These are phyloP conservation scores for Oxyura jamaicensis DNA, from an alignment of 2,113 vertebrate species.

Conservation along the genomic window DNA sequence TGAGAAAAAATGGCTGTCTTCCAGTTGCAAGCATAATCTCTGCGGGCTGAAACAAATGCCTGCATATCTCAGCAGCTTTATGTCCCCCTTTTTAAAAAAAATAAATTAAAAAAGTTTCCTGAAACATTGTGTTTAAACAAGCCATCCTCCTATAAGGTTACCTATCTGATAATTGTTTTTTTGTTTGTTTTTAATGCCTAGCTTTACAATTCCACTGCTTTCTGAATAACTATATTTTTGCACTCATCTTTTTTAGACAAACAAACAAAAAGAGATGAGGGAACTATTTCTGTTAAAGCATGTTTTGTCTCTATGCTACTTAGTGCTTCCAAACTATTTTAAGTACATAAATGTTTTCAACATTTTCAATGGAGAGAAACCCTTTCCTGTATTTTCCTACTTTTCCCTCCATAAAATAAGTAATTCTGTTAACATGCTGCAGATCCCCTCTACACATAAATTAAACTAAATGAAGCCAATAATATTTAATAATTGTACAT, in stretches of 20 bases:
- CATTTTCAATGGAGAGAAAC: not conserved
- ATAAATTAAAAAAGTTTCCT: not conserved
- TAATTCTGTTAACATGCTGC: not conserved
- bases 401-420: not conserved
- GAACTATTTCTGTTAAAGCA: not conserved
- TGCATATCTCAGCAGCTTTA: not conserved
- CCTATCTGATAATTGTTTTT: not conserved
- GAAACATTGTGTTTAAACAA: conserved; percentile 22
- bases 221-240: not conserved
- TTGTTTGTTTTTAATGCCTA: not conserved
- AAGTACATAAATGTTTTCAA: not conserved
- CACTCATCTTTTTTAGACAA: conserved; percentile 1
- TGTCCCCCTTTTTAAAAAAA: not conserved
- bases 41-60: not conserved
- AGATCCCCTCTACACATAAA: not conserved
- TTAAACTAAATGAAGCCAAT: not conserved
- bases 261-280: not conserved
- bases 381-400: not conserved
- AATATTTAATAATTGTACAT: not conserved
- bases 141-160: not conserved
- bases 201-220: not conserved
- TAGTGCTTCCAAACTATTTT: not conserved
- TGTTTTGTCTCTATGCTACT: not conserved
- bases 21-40: not conserved
- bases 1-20: not conserved